phyloP scores from a whole-genome alignment of 2,888 invertebrate species.

The Hetaerina titia region DNA sequence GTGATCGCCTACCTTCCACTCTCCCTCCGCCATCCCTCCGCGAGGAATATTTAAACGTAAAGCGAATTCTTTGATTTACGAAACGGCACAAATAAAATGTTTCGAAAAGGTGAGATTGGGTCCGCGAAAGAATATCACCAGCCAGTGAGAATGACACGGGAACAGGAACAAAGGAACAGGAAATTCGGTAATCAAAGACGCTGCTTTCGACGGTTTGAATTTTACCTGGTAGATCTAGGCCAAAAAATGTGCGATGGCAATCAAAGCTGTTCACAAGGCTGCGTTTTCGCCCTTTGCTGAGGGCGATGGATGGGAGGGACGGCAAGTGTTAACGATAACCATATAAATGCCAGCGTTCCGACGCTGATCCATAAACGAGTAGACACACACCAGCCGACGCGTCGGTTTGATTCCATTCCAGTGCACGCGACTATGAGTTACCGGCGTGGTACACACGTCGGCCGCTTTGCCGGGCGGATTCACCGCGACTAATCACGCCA shows the following conservation, averaged over 20 bases:
- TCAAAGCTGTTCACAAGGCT: not conserved
- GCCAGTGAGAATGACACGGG: too few relatives aligned
- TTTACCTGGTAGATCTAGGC: not conserved
- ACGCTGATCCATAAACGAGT: not conserved
- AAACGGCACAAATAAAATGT: too few relatives aligned
- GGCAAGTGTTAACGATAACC: not conserved
- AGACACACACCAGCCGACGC: not conserved
- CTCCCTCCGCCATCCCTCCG: too few relatives aligned
- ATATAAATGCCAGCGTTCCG: not conserved
- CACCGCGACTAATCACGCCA: constrained; percentile 3
- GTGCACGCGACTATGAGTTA: not conserved
- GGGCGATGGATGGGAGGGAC: not conserved
- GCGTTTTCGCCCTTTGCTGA: not conserved
- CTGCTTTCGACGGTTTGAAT: not conserved
- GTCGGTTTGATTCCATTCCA: not conserved
- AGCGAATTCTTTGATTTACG: too few relatives aligned
- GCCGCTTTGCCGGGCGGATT: not conserved
- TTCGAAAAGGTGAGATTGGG: too few relatives aligned
- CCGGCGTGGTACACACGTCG: not conserved
- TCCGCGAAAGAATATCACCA: too few relatives aligned
- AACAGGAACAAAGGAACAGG: too few relatives aligned
- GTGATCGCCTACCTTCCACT: too few relatives aligned
- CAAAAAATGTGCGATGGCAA: not conserved
- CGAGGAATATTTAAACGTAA: too few relatives aligned
- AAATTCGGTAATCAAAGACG: too few relatives aligned